Percentiles rank a stretch among this genome's conserved stretches.
phyloP scores from a whole-genome alignment of 2,797 vertebrate species.

The Chelon auratus region DNA sequence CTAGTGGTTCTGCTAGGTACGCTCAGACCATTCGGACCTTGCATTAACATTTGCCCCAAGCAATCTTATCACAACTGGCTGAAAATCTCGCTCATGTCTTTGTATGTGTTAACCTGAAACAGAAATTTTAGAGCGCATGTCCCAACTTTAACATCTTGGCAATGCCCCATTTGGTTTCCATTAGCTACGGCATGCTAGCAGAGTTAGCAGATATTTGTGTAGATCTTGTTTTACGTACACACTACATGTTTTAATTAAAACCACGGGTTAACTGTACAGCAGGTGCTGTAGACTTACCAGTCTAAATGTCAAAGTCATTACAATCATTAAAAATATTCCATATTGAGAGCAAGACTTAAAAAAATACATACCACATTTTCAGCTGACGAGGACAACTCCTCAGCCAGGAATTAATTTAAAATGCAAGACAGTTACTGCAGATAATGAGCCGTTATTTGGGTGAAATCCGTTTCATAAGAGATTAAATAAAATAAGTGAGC shows the following conservation, averaged over 20 bases:
- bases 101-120: not conserved
- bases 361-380: not conserved
- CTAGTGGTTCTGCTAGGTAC: not conserved
- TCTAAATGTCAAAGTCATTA: too few relatives aligned
- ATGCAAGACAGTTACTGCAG: not conserved
- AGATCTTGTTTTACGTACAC: not conserved
- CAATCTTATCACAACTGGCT: not conserved
- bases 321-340: not conserved
- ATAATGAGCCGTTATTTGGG: conserved; percentile 12
- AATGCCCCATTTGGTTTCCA: not conserved
- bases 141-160: not conserved
- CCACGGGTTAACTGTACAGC: too few relatives aligned
- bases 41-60: too few relatives aligned
- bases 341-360: not conserved
- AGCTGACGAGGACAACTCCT: not conserved
- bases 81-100: not conserved
- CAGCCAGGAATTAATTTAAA: conserved; percentile 23
- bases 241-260: not conserved
- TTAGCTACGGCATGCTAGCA: not conserved
- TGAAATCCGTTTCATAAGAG: conserved; percentile 17
- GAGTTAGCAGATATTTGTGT: not conserved
- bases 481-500: conserved; percentile 43
- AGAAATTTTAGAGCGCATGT: not conserved
- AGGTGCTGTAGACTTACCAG: too few relatives aligned
- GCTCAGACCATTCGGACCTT: too few relatives aligned